These are phyloP conservation scores for Phylloscopus collybita DNA, from an alignment of 2,797 vertebrate genomes.

Conservation along the genomic window DNA sequence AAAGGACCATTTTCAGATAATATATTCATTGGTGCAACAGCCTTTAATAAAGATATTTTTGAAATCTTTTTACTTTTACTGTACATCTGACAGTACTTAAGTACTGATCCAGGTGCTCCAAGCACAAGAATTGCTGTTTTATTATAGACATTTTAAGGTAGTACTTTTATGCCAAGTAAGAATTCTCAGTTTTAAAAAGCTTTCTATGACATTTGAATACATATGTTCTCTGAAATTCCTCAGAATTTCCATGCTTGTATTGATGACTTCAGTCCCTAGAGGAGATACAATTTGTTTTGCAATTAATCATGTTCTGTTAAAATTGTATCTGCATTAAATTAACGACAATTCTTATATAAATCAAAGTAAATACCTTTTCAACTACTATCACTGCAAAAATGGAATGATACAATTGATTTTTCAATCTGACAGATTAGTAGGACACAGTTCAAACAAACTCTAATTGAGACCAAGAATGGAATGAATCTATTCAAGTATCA, in stretches of 20 bases:
- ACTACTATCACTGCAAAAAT: slow-evolving; percentile 39
- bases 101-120: background rate
- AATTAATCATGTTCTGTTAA: slow-evolving; percentile 51
- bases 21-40: background rate
- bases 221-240: background rate
- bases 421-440: slow-evolving; percentile 58
- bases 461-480: slow-evolving; percentile 36
- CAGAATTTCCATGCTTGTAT: background rate
- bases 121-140: background rate
- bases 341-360: slow-evolving; percentile 45
- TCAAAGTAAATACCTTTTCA: slow-evolving; percentile 48
- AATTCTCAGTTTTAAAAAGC: background rate
- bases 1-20: background rate
- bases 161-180: background rate
- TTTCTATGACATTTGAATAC: background rate
- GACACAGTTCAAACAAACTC: slow-evolving; percentile 13
- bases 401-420: slow-evolving; percentile 55
- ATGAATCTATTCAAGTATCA: slow-evolving; percentile 40
- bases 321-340: slow-evolving; percentile 46
- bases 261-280: slow-evolving; percentile 30
- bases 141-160: background rate
- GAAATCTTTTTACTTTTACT: background rate
- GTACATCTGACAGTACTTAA: background rate
- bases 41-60: background rate
- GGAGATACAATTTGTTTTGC: slow-evolving; percentile 9